Base-by-base conservation (phyloP, 2,113 vertebrate genomes). In the Gobio gobio region DNA sequence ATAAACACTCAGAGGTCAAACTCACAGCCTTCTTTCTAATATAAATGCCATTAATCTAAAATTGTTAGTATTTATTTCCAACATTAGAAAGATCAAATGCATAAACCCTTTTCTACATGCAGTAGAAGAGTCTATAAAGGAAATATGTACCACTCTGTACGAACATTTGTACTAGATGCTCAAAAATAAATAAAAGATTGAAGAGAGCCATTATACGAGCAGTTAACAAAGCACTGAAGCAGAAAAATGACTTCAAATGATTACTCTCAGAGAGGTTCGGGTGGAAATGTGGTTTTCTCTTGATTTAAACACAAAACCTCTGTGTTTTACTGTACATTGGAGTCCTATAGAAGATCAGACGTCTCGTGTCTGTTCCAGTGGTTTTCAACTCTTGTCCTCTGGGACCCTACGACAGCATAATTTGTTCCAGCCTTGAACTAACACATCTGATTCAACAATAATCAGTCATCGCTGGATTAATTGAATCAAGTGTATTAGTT, bases 1-100 rank as follows among this genome's bases (percentile, higher is more conserved):
- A 51, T 73, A 82, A 86, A 70, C 74, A 66, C 29, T 36, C 43
- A 10, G 70, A 51, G 61, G 78, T 86, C 59, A 66, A 20, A 13
- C 29, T 22, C 36, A 63, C 78, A 9, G 58, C 26, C 78, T 54
- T n/a, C 40, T 12, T 70, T 72, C 58, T 86, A 82, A 86, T 82
- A 82, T 75, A 86, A 74, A 82, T 82, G 36, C 85, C 29, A 86
- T 86, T 74, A 86, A 86, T 86, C 70, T 63, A 64, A 74, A 47
- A 45, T 40, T 43, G 33, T 45, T 22, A 6, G 22, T 26, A 61
- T 85, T 56, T 78, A n/a, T 84, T 77, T 68, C 13, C 63, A 43
- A 29, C 4, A 5, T 79, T 18, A 26, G 36, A 3, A 59, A 61
- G 54, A 61, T 78, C 56, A 59, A 45, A n/a, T 36, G 12, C 56